Evolutionary conservation across 1,140 invertebrate species (phyloP).

Genomic region (Orius insidiosus): DNA sequence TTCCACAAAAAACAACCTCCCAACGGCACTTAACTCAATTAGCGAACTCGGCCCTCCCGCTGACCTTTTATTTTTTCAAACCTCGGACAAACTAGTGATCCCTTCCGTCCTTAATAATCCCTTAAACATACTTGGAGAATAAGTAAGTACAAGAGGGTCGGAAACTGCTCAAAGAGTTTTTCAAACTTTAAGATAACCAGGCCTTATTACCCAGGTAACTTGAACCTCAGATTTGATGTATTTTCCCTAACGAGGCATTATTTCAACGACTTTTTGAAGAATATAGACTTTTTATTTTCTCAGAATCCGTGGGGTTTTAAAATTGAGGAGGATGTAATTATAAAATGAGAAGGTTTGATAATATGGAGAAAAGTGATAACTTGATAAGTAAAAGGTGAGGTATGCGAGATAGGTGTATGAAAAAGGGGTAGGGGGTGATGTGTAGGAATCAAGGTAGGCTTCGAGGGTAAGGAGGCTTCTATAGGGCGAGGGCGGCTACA

Average conservation of each 20-base stretch:
- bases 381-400: slow-evolving; percentile 2
- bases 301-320: no score
- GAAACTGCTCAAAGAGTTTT: no score
- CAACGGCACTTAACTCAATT: no score
- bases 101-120: neutral
- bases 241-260: no score
- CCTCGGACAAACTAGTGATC: neutral
- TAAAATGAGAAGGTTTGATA: neutral
- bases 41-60: neutral
- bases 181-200: no score
- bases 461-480: neutral
- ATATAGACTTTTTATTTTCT: no score
- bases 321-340: no score
- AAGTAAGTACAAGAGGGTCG: neutral
- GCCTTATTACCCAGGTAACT: no score
- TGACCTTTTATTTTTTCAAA: slow-evolving; percentile 4
- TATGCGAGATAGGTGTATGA: neutral
- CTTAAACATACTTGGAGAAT: neutral
- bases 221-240: no score
- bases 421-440: neutral
- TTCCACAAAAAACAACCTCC: neutral
- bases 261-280: no score
- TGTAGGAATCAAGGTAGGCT: no score
- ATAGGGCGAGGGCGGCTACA: slow-evolving; percentile 14
- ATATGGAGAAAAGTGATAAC: neutral